Evolutionary conservation across 2,797 vertebrate genomes (phyloP).

Genomic region (Smutsia temminckii): DNA sequence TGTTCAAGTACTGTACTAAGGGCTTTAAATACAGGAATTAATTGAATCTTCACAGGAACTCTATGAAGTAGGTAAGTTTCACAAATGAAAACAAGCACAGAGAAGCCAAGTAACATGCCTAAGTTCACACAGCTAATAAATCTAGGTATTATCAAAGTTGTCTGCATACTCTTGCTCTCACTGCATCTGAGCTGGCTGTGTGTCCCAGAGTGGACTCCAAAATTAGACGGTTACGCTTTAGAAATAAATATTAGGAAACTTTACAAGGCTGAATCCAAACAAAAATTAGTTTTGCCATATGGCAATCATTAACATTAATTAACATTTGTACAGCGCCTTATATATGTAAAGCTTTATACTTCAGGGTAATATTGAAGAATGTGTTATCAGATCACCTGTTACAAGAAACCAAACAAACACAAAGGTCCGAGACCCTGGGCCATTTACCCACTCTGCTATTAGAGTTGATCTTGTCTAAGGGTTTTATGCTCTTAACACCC

Average conservation of each 20-base stretch:
- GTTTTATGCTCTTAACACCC: slow-evolving; percentile 44
- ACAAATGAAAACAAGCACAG: not conserved
- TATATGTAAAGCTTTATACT: slow-evolving; percentile 46
- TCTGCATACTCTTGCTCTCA: not conserved
- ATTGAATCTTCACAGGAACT: not conserved
- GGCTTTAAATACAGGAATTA: not conserved
- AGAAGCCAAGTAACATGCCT: not conserved
- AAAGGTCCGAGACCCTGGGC: slow-evolving; percentile 12
- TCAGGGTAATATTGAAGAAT: slow-evolving; percentile 56
- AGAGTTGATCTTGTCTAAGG: slow-evolving; percentile 37
- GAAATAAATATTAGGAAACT: slow-evolving; percentile 23
- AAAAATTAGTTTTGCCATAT: slow-evolving; percentile 53
- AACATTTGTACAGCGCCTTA: slow-evolving; percentile 61
- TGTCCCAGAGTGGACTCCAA: not conserved
- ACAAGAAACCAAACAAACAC: slow-evolving; percentile 49
- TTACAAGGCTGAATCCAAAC: slow-evolving; percentile 51
- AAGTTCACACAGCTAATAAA: not conserved
- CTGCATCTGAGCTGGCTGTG: not conserved
- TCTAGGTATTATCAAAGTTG: not conserved
- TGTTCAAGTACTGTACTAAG: not conserved
- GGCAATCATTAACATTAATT: slow-evolving; percentile 67
- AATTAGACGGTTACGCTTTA: not conserved
- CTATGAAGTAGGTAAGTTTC: not conserved
- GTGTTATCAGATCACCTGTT: slow-evolving; percentile 52
- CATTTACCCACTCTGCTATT: slow-evolving; percentile 36